phyloP scores from a whole-genome alignment of 2,113 vertebrate species.

The Calonectris borealis region DNA sequence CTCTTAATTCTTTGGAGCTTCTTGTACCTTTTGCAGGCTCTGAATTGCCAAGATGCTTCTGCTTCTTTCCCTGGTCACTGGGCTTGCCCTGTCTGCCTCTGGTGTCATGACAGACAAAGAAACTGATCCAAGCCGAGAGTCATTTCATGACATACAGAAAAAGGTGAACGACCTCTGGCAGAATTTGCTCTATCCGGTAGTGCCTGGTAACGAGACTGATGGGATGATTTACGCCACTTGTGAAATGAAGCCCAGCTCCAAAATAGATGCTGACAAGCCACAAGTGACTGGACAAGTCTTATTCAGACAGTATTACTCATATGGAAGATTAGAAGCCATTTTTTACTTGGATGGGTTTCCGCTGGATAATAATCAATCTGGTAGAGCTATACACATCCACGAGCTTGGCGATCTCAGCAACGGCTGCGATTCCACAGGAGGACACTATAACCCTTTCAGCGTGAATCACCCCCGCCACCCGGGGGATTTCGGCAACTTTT shows the following conservation, averaged over 20 bases:
- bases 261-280: constrained; percentile 69
- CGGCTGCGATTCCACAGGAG: constrained; percentile 83
- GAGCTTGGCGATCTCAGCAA: constrained; percentile 85
- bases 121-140: background rate
- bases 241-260: constrained; percentile 79
- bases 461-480: constrained; percentile 86
- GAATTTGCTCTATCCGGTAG: background rate
- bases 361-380: background rate
- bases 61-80: constrained; percentile 32
- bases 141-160: constrained; percentile 31
- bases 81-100: background rate
- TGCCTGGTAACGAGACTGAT: background rate
- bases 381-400: constrained; percentile 88
- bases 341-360: constrained; percentile 84
- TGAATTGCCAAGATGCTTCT: constrained; percentile 42
- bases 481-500: constrained; percentile 94
- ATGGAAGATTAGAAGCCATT: constrained; percentile 72
- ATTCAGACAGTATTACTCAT: constrained; percentile 78
- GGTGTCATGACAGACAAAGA: background rate
- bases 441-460: constrained; percentile 86
- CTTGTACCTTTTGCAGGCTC: background rate
- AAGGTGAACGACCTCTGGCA: constrained; percentile 73
- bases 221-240: constrained; percentile 76
- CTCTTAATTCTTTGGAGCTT: background rate
- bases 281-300: constrained; percentile 80